Evolutionary conservation across 1,140 invertebrate species (phyloP), one percentile per base, ranked within the genome.

Genomic region (Acromyrmex charruanus): DNA sequence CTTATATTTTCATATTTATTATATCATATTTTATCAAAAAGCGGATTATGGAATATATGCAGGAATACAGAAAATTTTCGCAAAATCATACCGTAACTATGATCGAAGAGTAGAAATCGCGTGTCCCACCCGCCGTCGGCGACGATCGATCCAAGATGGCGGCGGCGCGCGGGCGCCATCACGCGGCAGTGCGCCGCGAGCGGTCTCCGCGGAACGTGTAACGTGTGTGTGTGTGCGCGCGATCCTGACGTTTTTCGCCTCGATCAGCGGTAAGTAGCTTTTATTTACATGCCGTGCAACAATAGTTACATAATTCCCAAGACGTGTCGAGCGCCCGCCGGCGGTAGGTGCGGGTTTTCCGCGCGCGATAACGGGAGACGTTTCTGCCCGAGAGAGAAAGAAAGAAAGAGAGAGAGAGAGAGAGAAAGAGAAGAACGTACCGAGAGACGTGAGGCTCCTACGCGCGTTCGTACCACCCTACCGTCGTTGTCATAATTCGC

Each of bases 181-280:
- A 39, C 63, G 88, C 91, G 92, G 81, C 88, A 91, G 86, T 90
- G 82, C 53, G 86, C 35, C 79, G n/a, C 55, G 88, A 91, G 85
- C 90, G 84, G 87, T 82, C 80, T 63, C 79, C 85, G 75, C 84
- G 77, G 89, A 88, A 55, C 25, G 51, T 59, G 89, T 84, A 87
- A 87, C 86, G 89, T 89, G 91, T 91, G 91, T 91, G 90, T 92
- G 91, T 77, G 90, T 77, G 91, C 90, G 91, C 90, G 91, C 82
- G 92, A 91, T 93, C 91, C 91, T 94, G 94, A 94, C 93, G 92
- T 94, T 94, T 93, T 92, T 94, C 93, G 91, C 90, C 87, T 93
- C 90, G 92, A 87, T 92, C 90, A 93, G 93, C 93, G 93, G 94
- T 95, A 94, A 94, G 94, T 94, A 90, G 91, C 79, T 74, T 94